A percentile compares a stretch with the other conserved stretches of the same genome.
Evolutionary conservation across 2,113 vertebrate genomes (phyloP).

Genomic region (Hemicordylus capensis): DNA sequence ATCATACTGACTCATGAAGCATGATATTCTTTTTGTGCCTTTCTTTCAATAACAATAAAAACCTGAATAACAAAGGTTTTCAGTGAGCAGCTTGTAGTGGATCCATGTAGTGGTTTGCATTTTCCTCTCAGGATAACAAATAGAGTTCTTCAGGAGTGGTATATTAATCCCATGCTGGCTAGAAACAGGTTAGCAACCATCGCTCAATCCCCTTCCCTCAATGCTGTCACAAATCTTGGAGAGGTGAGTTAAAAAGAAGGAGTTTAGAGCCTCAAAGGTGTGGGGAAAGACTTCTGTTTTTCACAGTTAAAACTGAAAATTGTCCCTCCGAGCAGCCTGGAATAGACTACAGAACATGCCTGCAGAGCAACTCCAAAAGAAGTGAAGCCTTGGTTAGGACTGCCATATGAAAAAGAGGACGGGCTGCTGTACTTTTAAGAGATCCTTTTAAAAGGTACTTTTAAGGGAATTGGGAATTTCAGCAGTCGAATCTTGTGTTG

Average conservation of each 20-base stretch:
- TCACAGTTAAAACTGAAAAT: neutral
- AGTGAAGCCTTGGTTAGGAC: neutral
- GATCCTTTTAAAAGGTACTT: no score
- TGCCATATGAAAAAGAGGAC: no score
- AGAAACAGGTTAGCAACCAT: neutral
- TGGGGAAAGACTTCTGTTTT: neutral
- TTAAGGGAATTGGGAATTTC: no score
- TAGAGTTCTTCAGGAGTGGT: neutral
- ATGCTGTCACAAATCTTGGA: neutral
- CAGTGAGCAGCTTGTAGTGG: neutral
- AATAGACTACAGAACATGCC: neutral
- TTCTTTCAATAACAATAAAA: slow-evolving; percentile 2
- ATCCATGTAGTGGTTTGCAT: neutral
- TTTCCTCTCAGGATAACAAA: neutral
- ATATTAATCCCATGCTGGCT: neutral
- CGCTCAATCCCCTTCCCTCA: neutral
- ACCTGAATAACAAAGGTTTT: neutral
- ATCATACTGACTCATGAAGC: neutral
- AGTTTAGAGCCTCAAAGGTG: neutral
- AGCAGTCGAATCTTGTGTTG: no score
- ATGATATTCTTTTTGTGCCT: neutral
- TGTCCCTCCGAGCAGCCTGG: neutral
- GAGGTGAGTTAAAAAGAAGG: neutral
- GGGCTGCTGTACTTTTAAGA: no score
- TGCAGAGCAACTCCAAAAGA: neutral